A percentile compares a stretch with the other conserved stretches of the same genome.
Conservation (phyloP, 2,797 vertebrate species). For the Rhynchonycteris naso region DNA sequence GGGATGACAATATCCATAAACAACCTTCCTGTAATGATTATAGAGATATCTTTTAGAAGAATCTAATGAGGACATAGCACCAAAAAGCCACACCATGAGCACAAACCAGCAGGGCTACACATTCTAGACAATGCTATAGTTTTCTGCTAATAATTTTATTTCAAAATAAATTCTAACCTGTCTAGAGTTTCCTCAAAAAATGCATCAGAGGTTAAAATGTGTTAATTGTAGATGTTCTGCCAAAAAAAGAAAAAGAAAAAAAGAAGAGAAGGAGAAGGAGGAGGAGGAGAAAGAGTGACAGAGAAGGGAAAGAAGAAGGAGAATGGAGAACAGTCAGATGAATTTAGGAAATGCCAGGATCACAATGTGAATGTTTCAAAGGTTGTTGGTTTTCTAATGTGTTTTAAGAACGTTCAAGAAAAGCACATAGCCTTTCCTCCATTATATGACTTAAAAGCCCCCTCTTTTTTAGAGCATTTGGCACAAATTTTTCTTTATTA, state of each 20-base stretch:
- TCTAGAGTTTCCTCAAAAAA: background rate
- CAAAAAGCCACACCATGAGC: background rate
- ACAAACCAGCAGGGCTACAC: background rate
- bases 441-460: background rate
- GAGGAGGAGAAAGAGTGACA: background rate
- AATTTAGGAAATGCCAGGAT: background rate
- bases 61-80: background rate
- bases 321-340: background rate
- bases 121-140: background rate
- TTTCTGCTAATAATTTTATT: slow-evolving; percentile 14
- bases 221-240: background rate
- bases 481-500: background rate
- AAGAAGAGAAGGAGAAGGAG: background rate
- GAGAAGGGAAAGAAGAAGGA: background rate
- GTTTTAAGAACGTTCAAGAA: background rate
- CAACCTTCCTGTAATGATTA: background rate
- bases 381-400: background rate
- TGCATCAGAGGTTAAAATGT: background rate
- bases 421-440: background rate
- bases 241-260: background rate
- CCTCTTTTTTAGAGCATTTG: background rate
- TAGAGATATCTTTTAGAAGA: background rate
- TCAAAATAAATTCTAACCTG: background rate
- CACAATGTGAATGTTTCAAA: background rate
- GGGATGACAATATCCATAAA: background rate